Conservation (phyloP, 1,140 invertebrate genomes). For the Bombus soroeensis region DNA sequence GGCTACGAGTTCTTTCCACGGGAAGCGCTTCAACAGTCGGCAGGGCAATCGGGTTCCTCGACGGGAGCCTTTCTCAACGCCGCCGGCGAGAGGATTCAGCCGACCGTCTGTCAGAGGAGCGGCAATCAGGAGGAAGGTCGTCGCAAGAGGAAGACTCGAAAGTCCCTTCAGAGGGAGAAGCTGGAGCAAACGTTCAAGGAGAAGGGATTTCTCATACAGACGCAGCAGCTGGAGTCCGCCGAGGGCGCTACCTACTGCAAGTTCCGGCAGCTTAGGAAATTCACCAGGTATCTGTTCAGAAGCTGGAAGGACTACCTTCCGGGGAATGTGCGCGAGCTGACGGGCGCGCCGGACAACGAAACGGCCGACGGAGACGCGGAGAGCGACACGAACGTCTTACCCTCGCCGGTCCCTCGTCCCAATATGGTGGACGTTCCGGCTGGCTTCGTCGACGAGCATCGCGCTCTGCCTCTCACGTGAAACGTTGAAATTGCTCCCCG, state of each 20-base stretch:
- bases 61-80: slow-evolving; percentile 83
- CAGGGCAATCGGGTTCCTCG: slow-evolving; percentile 78
- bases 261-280: slow-evolving; percentile 94
- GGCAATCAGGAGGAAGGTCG: slow-evolving; percentile 81
- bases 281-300: slow-evolving; percentile 94
- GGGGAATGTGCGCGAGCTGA: slow-evolving; percentile 86
- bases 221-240: slow-evolving; percentile 94
- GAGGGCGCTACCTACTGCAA: slow-evolving; percentile 97
- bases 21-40: slow-evolving; percentile 86
- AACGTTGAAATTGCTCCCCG: neutral
- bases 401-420: slow-evolving; percentile 53
- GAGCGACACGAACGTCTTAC: slow-evolving; percentile 41
- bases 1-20: slow-evolving; percentile 90
- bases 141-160: slow-evolving; percentile 89
- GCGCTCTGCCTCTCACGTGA: slow-evolving; percentile 75
- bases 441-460: slow-evolving; percentile 72
- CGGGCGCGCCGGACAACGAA: slow-evolving; percentile 63
- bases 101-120: slow-evolving; percentile 68
- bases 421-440: slow-evolving; percentile 71
- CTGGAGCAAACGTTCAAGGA: slow-evolving; percentile 96
- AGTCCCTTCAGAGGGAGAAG: slow-evolving; percentile 92
- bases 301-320: slow-evolving; percentile 97
- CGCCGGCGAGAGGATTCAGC: slow-evolving; percentile 83
- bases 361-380: slow-evolving; percentile 63
- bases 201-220: slow-evolving; percentile 96